Percentiles rank a stretch among this genome's conserved stretches.
Conservation (phyloP, 2,888 invertebrate species). For the Tinea pellionella region DNA sequence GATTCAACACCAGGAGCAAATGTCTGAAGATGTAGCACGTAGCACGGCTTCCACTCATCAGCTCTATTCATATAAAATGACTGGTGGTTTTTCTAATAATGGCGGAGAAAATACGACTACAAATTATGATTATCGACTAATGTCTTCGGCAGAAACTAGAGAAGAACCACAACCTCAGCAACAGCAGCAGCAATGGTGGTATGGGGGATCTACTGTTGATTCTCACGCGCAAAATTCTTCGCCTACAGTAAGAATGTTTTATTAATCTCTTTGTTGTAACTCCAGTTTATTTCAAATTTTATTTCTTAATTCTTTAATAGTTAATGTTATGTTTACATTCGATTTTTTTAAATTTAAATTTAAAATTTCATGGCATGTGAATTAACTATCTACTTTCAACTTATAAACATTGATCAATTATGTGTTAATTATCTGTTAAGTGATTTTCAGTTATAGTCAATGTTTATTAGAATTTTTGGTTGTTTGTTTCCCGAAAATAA, state of each 20-base stretch:
- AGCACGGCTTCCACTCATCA: constrained; percentile 72
- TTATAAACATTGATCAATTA: no score
- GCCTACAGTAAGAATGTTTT: constrained; percentile 45
- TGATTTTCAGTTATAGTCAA: no score
- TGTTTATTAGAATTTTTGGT: no score
- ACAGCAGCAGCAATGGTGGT: constrained; percentile 75
- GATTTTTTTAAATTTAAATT: no score
- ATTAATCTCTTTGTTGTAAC: no score
- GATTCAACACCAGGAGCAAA: constrained; percentile 42
- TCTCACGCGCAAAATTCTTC: constrained; percentile 54
- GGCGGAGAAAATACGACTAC: constrained; percentile 73
- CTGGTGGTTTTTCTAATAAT: constrained; percentile 82
- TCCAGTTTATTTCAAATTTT: background rate
- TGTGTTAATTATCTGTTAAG: no score
- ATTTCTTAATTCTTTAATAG: background rate
- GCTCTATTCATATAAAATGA: constrained; percentile 88
- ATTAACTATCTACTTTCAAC: no score
- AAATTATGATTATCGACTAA: constrained; percentile 80
- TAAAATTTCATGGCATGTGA: no score
- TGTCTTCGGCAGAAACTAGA: constrained; percentile 68
- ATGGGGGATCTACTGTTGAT: constrained; percentile 74
- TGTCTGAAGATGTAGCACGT: constrained; percentile 59
- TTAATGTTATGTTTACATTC: background rate
- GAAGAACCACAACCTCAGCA: constrained; percentile 56
- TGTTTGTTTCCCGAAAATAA: no score